Conservation (phyloP, 92 coral and sea anemone genomes). For the Porites lobata region DNA sequence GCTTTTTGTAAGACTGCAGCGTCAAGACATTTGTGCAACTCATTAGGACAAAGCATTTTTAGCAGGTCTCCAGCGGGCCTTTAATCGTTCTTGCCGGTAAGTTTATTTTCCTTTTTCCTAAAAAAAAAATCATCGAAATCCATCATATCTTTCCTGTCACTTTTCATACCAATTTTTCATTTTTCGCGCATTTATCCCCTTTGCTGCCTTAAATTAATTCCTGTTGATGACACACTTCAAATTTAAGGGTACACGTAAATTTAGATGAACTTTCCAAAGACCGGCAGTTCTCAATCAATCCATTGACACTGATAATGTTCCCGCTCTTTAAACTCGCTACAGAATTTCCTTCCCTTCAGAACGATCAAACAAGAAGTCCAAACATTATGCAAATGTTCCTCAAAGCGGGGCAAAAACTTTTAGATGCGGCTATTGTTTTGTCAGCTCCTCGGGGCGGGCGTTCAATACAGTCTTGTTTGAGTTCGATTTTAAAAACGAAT, state of each 20-base stretch:
- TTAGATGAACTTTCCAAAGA: neutral
- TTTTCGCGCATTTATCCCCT: neutral
- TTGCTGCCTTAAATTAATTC: slow-evolving; percentile 7
- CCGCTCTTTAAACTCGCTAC: neutral
- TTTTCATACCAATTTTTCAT: neutral
- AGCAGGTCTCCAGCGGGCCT: too few species aligned
- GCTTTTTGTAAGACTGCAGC: slow-evolving; percentile 1
- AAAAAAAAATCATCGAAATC: neutral
- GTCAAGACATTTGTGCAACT: neutral
- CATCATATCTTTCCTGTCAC: neutral
- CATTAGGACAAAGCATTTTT: neutral
- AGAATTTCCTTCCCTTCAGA: slow-evolving; percentile 8
- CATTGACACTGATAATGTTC: slow-evolving; percentile 5
- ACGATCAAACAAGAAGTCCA: neutral
- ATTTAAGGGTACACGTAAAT: neutral
- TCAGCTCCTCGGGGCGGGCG: slow-evolving; percentile 22
- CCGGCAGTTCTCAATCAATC: neutral
- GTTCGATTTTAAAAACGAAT: slow-evolving; percentile 18
- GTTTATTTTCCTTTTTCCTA: neutral
- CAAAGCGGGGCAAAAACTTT: neutral
- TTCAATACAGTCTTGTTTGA: neutral
- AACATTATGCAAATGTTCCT: slow-evolving; percentile 17
- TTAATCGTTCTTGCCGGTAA: neutral
- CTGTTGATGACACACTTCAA: neutral
- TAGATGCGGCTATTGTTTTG: slow-evolving; percentile 6